Evolutionary conservation across 2,113 vertebrate species (phyloP), one percentile per base, ranked within the genome.

Genomic region (Pituophis catenifer): DNA sequence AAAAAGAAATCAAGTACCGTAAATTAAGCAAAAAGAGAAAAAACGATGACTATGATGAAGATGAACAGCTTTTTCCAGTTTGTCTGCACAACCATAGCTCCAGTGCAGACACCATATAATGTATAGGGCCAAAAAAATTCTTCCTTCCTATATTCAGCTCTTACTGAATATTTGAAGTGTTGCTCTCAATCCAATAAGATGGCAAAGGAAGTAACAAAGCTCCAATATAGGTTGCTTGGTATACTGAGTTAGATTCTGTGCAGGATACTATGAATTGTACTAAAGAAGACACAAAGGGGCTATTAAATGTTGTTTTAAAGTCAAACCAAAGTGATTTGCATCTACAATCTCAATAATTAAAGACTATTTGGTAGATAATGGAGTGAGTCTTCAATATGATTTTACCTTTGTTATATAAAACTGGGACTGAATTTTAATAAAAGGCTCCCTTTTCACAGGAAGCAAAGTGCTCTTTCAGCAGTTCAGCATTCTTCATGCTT

Each of bases 21-120:
- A 95, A 95, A 91, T 8, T 58, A 65, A 96, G 1, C 87, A 96
- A 93, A 94, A 96, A 54, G 53, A 91, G 15, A 29, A 89, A 92
- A 90, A 62, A 17, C 19, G 23, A n/a, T n/a, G 53, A 26, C 89
- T 70, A 12, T 53, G 90, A 89, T 50, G 86, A 89, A 15, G 88
- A 89, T 0, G 55, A 90, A 50, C 54, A 54, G 48, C 26, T 86
- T 58, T 92, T 92, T 55, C 13, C 88, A 53, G 9, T 70, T 90
- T 92, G 75, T 87, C 58, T 81, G 1, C 24, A 92, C 50, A 55
- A 54, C 26, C 70, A 94, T 11, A 93, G 75, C 29, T 86, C 90
- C 48, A 88, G 17, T 19, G 52, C 1, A 38, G 65, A 94, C 24
- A 89, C 33, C 3, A 52, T 52, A 19, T 81, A 59, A 92, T 86